Conservation (phyloP, 2,113 vertebrate genomes). For the Pachypanchax playfairii region DNA sequence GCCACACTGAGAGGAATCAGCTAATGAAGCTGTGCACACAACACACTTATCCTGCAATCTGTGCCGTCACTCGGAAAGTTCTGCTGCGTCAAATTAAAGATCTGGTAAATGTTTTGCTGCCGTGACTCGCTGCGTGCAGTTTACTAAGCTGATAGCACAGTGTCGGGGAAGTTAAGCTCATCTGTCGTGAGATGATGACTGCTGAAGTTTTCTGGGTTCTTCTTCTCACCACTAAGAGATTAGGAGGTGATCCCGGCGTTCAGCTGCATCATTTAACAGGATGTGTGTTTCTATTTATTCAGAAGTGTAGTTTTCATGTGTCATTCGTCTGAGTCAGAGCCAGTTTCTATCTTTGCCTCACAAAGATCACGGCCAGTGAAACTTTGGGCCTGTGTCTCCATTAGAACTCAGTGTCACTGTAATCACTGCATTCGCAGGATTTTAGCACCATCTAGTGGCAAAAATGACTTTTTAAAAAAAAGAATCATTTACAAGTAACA, state of each 20-base stretch:
- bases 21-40: slow-evolving; percentile 38
- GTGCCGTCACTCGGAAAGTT: slow-evolving; percentile 53
- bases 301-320: slow-evolving; percentile 38
- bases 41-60: slow-evolving; percentile 58
- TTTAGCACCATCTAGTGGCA: slow-evolving; percentile 61
- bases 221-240: neutral
- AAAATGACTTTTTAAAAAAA: neutral
- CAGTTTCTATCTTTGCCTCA: slow-evolving; percentile 47
- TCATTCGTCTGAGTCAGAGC: slow-evolving; percentile 65
- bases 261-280: slow-evolving; percentile 16
- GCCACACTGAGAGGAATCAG: slow-evolving; percentile 15
- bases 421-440: slow-evolving; percentile 13
- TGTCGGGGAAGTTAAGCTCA: neutral
- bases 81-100: slow-evolving; percentile 52
- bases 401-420: slow-evolving; percentile 17
- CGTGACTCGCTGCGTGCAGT: slow-evolving; percentile 9
- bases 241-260: neutral
- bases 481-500: too few species aligned
- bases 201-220: too few species aligned
- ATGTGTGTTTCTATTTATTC: slow-evolving; percentile 38
- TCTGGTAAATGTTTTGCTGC: slow-evolving; percentile 23
- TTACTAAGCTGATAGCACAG: slow-evolving; percentile 16
- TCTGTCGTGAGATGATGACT: neutral
- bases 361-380: slow-evolving; percentile 70
- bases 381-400: slow-evolving; percentile 46